A percentile compares a stretch with the other conserved stretches of the same genome.
Conservation (phyloP, 2,113 vertebrate genomes). For the Heterotilapia buettikoferi region DNA sequence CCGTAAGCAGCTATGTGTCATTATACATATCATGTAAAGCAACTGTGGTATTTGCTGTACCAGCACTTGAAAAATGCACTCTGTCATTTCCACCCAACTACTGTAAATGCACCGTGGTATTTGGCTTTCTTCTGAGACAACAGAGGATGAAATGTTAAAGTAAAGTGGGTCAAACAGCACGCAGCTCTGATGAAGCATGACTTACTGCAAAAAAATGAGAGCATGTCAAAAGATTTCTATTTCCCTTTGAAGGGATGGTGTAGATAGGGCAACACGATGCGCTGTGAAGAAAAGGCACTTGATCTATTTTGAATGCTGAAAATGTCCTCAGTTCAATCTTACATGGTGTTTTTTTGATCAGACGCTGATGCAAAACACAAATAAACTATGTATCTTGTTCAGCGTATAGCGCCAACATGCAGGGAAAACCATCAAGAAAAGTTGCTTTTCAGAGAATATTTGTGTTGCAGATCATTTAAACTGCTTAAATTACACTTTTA, state of each 20-base stretch:
- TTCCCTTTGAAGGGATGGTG: slow-evolving; percentile 35
- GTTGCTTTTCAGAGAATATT: neutral
- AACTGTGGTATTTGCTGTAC: neutral
- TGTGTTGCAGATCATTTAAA: neutral
- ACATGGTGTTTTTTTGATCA: neutral
- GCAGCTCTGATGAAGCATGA: slow-evolving; percentile 59
- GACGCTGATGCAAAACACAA: neutral
- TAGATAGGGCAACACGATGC: neutral
- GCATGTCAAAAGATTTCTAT: slow-evolving; percentile 33
- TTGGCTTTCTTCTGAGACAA: slow-evolving; percentile 25
- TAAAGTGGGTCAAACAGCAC: slow-evolving; percentile 63
- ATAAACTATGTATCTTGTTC: neutral
- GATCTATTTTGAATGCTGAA: slow-evolving; percentile 24
- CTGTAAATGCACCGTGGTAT: slow-evolving; percentile 3
- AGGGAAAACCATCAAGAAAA: neutral
- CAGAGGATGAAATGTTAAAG: slow-evolving; percentile 27
- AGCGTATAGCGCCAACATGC: neutral
- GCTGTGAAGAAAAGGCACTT: neutral
- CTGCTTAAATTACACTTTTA: neutral
- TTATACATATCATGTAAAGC: neutral
- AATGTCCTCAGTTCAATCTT: neutral
- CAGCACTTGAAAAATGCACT: neutral
- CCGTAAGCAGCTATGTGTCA: neutral
- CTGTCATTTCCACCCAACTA: neutral
- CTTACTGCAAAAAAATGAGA: slow-evolving; percentile 28